Evolutionary conservation across 2,797 vertebrate species (phyloP), one percentile per base, ranked within the genome.

Genomic region (Crenuchus spilurus): DNA sequence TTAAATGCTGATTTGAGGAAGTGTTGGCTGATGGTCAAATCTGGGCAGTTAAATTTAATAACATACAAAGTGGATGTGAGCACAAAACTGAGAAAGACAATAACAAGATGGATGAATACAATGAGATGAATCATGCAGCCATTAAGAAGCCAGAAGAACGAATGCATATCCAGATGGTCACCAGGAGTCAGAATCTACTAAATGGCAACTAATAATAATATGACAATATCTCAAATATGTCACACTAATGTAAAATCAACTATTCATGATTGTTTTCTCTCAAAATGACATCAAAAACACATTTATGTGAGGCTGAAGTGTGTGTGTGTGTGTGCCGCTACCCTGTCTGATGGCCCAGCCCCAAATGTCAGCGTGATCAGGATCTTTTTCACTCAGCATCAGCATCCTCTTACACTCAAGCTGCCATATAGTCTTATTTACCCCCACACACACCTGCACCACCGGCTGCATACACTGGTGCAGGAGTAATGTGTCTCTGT

Each of bases 311-410:
- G 74, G 68, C 79, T 61, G 60, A 28, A 54, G 20, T 18, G 51
- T 68, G 46, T 61, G 26, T 37, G 75, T 33, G 57, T 66, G 44
- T 42, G 16, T 10, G 16, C 14, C 60, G 51, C 57, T n/a, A 60
- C 48, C 1, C 31, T 22, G n/a, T 83, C 78, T 82, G 69, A 86
- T 87, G 86, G 81, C 83, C 82, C 74, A 31, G 80, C 82, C 81
- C 66, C 82, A 89, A 90, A 91, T 90, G 87, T 91, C 88, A 89
- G 73, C 81, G 81, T 82, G 86, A 84, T 90, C 87, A 83, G 84
- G 86, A 83, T 82, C 86, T 87, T 83, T 86, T 87, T 75, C 13
- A 73, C 81, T 86, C 84, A 83, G 70, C 48, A 8, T 65, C 72
- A 72, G 74, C 73, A 80, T 80, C 84, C 77, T 84, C 82, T 86